These are phyloP conservation scores for Scaptomyza flava DNA, from an alignment of 2,888 invertebrate genomes.

Conservation along the genomic window DNA sequence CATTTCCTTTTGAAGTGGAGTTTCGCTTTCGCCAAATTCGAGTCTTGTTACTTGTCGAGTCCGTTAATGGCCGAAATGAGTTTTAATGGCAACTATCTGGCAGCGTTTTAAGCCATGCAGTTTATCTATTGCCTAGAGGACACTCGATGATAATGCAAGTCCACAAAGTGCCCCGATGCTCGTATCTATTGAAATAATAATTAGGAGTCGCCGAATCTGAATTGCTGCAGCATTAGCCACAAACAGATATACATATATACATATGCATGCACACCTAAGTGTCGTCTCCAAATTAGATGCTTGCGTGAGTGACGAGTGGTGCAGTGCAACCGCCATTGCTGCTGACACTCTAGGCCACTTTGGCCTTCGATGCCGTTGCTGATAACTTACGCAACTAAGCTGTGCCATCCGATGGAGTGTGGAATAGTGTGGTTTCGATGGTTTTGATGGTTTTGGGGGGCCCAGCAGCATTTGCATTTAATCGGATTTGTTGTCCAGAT, in stretches of 20 bases:
- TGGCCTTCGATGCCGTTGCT: constrained; percentile 40
- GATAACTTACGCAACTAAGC: constrained; percentile 78
- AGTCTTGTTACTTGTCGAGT: constrained; percentile 32
- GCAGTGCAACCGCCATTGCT: constrained; percentile 62
- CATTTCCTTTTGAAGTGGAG: constrained; percentile 59
- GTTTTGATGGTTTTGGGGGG: constrained; percentile 12
- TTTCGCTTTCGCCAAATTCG: constrained; percentile 25
- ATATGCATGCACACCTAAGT: constrained; percentile 8
- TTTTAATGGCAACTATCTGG: constrained; percentile 63
- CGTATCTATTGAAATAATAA: constrained; percentile 71
- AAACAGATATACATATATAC: constrained; percentile 1
- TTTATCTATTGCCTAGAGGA: constrained; percentile 30
- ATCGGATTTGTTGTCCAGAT: constrained; percentile 77
- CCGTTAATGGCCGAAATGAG: constrained; percentile 64
- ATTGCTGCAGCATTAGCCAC: constrained; percentile 43
- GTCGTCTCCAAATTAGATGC: constrained; percentile 41
- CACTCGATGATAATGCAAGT: constrained; percentile 37
- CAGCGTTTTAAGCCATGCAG: constrained; percentile 33
- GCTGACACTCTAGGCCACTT: constrained; percentile 16
- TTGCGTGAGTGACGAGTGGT: constrained; percentile 55
- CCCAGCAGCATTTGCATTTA: constrained; percentile 70
- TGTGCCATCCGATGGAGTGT: constrained; percentile 35
- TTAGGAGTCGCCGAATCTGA: constrained; percentile 57
- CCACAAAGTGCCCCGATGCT: constrained; percentile 28
- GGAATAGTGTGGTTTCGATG: constrained; percentile 5